These are phyloP conservation scores for Phalacrocorax brasilianus DNA, from an alignment of 2,113 vertebrate genomes.

Conservation along the genomic window DNA sequence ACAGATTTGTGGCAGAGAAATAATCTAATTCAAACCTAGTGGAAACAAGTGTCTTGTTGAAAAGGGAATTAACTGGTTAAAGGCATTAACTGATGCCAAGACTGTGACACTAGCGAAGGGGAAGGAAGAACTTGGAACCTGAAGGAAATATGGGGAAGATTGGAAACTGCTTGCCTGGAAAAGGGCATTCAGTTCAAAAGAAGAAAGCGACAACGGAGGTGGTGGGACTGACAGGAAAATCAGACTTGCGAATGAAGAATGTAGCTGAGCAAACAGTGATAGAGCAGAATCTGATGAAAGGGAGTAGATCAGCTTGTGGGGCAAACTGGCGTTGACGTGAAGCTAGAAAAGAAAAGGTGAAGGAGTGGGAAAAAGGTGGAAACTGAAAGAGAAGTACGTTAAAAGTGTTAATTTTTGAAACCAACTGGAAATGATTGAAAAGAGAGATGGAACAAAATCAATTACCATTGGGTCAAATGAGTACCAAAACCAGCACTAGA, in stretches of 20 bases:
- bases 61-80: neutral
- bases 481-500: neutral
- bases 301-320: neutral
- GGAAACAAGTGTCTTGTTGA: neutral
- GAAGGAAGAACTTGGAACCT: neutral
- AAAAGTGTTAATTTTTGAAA: neutral
- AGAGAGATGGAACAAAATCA: neutral
- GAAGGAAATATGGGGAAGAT: neutral
- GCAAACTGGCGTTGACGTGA: neutral
- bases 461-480: neutral
- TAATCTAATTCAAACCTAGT: neutral
- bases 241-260: neutral
- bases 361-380: neutral
- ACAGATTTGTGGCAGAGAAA: neutral
- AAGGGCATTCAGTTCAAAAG: neutral
- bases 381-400: neutral
- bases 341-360: neutral
- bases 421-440: neutral
- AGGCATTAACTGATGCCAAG: neutral
- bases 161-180: neutral
- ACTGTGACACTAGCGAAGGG: neutral
- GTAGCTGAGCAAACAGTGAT: neutral
- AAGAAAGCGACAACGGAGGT: neutral
- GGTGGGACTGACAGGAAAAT: neutral
- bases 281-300: neutral